Conservation (phyloP, 2,888 invertebrate species). For the Polyploca ridens region DNA sequence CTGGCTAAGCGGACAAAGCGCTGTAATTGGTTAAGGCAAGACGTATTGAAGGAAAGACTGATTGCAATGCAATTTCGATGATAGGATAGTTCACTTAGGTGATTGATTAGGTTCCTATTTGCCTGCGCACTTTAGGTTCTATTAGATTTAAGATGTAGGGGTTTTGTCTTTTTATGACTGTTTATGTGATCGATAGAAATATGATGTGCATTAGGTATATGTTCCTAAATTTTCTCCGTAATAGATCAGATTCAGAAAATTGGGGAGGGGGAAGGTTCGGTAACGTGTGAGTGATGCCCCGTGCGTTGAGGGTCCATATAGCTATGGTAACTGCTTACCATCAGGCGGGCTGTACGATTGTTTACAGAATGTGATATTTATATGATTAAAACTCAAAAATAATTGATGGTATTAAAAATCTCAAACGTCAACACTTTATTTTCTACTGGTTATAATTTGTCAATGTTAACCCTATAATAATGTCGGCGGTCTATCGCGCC, state of each 20-base stretch:
- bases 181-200: neutral
- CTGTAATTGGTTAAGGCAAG: conserved; percentile 27
- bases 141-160: neutral
- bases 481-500: conserved; percentile 63
- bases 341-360: no score
- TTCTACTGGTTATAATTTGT: conserved; percentile 73
- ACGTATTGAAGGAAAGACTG: conserved; percentile 21
- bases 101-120: conserved; percentile 15
- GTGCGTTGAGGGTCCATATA: no score
- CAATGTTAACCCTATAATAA: conserved; percentile 71
- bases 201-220: neutral
- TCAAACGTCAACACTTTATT: conserved; percentile 63
- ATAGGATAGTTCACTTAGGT: conserved; percentile 35
- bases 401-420: conserved; percentile 52
- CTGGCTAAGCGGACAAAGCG: conserved; percentile 47
- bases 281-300: no score
- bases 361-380: no score
- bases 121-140: conserved; percentile 3
- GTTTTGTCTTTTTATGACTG: no score
- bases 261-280: no score
- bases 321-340: no score
- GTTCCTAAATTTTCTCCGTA: no score
- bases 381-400: conserved; percentile 30
- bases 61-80: conserved; percentile 49
- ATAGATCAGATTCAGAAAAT: no score